Conservation (phyloP, 2,113 vertebrate genomes). For the Sciurus niger region DNA sequence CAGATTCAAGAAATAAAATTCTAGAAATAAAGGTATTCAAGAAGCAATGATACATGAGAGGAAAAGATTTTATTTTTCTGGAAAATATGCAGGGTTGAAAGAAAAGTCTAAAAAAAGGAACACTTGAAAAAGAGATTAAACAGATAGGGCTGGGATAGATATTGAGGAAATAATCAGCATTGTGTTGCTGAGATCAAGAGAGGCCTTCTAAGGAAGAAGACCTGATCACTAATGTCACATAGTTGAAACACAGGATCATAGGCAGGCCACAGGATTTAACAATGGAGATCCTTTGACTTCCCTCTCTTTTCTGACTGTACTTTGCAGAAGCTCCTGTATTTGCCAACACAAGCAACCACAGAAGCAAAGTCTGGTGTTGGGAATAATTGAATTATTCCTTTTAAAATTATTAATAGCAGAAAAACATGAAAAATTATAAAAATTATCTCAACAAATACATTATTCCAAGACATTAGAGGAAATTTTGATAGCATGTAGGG, state of each 20-base stretch:
- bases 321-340: background rate
- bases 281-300: background rate
- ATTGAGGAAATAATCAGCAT: background rate
- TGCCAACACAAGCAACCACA: background rate
- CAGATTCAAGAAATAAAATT: too few relatives aligned
- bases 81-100: background rate
- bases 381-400: background rate
- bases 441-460: background rate
- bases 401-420: background rate
- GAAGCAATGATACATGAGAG: background rate
- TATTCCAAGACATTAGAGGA: background rate
- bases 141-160: background rate
- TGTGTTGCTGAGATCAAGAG: background rate
- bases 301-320: background rate
- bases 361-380: background rate
- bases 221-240: rapidly evolving
- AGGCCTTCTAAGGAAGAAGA: background rate
- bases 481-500: background rate
- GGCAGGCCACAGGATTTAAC: background rate
- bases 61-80: background rate
- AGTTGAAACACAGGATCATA: background rate
- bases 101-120: background rate
- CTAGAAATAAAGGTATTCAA: background rate
- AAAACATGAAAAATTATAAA: background rate
- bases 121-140: background rate